phyloP scores from a whole-genome alignment of 2,113 vertebrate genomes.

The Laticauda laticaudata region DNA sequence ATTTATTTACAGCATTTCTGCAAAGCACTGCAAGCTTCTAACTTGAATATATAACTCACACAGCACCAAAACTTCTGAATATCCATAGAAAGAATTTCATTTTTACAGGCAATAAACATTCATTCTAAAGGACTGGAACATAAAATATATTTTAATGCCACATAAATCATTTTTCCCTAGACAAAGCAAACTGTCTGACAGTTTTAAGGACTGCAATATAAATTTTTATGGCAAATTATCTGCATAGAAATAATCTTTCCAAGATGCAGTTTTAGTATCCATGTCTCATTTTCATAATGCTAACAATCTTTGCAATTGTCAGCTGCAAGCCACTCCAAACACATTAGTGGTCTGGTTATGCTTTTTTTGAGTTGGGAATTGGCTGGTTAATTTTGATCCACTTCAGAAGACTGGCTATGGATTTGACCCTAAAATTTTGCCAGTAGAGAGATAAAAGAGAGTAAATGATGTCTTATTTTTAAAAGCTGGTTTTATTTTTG shows the following conservation, averaged over 20 bases:
- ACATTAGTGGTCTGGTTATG: background rate
- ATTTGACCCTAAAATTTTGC: background rate
- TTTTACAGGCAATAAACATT: constrained; percentile 86
- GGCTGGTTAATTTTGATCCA: background rate
- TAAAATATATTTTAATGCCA: constrained; percentile 82
- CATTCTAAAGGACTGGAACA: constrained; percentile 83
- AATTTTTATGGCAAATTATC: constrained; percentile 85
- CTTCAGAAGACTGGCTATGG: background rate
- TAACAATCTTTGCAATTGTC: constrained; percentile 70
- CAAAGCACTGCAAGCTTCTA: constrained; percentile 62
- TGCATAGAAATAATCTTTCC: constrained; percentile 78
- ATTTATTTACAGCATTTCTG: constrained; percentile 70
- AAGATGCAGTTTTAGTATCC: constrained; percentile 74
- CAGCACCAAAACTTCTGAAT: constrained; percentile 79
- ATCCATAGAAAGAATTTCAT: constrained; percentile 80
- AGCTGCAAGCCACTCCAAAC: constrained; percentile 44
- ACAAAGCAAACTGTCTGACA: constrained; percentile 78
- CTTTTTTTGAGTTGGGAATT: background rate
- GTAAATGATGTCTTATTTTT: background rate
- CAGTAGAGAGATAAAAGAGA: background rate
- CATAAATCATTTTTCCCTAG: constrained; percentile 80
- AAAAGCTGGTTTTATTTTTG: background rate
- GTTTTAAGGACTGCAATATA: constrained; percentile 78
- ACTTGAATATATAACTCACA: constrained; percentile 72
- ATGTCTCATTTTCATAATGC: constrained; percentile 74